These are phyloP conservation scores for Dicyrtoma fusca DNA, from an alignment of 2,888 invertebrate species.

Conservation along the genomic window DNA sequence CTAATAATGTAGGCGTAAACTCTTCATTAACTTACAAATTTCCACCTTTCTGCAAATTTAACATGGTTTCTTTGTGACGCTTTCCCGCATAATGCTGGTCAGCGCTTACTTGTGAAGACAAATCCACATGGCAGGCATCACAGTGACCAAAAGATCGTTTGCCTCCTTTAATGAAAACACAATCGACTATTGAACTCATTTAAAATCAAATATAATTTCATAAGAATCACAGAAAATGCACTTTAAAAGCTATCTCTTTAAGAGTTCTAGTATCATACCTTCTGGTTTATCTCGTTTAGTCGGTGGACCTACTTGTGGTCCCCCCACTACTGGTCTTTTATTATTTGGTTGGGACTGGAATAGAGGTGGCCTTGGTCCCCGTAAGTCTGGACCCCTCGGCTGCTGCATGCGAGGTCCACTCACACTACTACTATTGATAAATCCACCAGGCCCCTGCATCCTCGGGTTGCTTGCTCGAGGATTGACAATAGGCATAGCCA, in stretches of 20 bases:
- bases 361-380: too few species aligned
- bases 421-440: too few species aligned
- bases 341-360: too few species aligned
- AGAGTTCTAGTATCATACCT: neutral
- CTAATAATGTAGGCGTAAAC: too few species aligned
- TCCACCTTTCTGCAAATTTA: neutral
- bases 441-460: too few species aligned
- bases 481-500: too few species aligned
- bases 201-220: too few species aligned
- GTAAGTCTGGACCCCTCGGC: too few species aligned
- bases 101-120: conserved; percentile 42
- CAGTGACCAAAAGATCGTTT: conserved; percentile 25
- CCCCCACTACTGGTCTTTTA: too few species aligned
- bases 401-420: too few species aligned
- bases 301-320: neutral
- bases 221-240: too few species aligned
- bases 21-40: conserved; percentile 15
- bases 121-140: conserved; percentile 42
- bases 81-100: conserved; percentile 51
- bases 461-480: too few species aligned
- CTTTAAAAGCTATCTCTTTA: neutral
- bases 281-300: conserved; percentile 12
- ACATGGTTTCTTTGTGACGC: conserved; percentile 35
- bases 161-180: neutral
- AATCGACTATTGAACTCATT: neutral